phyloP scores from a whole-genome alignment of 1,140 invertebrate genomes.

The Drosophila eugracilis region DNA sequence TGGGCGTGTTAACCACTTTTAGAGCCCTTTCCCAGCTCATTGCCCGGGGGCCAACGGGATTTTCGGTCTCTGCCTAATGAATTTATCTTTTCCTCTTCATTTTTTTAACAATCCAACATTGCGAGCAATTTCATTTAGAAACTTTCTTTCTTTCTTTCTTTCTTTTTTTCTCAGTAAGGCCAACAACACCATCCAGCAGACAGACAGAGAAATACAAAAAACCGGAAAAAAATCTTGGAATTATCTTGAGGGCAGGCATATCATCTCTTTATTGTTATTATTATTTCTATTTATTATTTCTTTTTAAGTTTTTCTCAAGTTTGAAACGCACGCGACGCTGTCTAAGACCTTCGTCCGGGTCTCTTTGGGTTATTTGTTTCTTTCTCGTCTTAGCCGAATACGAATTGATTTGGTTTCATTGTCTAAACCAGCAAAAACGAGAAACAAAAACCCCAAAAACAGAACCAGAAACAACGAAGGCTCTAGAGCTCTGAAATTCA shows the following conservation, averaged over 20 bases:
- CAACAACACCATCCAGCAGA: conserved; percentile 14
- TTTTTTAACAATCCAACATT: conserved; percentile 64
- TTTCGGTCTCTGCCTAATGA: conserved; percentile 65
- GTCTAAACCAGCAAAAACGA: conserved; percentile 32
- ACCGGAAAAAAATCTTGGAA: conserved; percentile 69
- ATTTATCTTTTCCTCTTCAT: conserved; percentile 46
- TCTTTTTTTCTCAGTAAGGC: conserved; percentile 68
- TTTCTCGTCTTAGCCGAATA: conserved; percentile 37
- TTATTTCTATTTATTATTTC: conserved; percentile 58
- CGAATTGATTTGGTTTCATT: conserved; percentile 47
- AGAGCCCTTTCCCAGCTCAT: conserved; percentile 43
- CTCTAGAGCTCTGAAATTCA: conserved; percentile 60
- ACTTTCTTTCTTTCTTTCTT: too few species aligned
- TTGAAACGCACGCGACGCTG: conserved; percentile 61
- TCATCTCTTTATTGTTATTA: conserved; percentile 60
- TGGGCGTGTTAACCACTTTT: conserved; percentile 68
- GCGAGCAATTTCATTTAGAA: conserved; percentile 75
- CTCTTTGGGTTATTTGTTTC: conserved; percentile 53
- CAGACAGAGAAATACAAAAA: too few species aligned
- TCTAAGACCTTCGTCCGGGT: conserved; percentile 53
- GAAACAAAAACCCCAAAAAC: too few species aligned
- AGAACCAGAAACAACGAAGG: conserved; percentile 51
- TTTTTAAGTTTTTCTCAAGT: conserved; percentile 50
- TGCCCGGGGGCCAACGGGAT: conserved; percentile 29
- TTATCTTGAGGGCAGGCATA: conserved; percentile 52